Conservation (phyloP, 2,888 invertebrate species). For the Spilosoma lubricipeda region DNA sequence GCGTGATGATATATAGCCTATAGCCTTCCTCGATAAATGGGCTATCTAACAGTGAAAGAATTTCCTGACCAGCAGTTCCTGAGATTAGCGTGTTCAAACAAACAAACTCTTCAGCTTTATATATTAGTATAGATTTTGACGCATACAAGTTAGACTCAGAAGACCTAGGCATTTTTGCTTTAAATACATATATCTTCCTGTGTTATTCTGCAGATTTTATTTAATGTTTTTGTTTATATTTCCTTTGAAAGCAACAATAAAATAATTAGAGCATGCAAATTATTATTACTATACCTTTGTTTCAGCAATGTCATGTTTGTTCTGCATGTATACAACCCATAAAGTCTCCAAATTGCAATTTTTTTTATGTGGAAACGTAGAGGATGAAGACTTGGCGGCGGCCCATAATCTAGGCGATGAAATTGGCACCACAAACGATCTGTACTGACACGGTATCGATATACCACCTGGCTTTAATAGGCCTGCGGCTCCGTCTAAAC, state of each 20-base stretch:
- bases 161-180: no score
- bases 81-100: no score
- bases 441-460: slow-evolving; percentile 95
- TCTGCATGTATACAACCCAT: slow-evolving; percentile 97
- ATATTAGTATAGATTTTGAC: no score
- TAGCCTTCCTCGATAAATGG: no score
- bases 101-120: no score
- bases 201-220: not conserved
- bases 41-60: no score
- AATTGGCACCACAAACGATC: slow-evolving; percentile 96
- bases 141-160: no score
- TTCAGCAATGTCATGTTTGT: slow-evolving; percentile 91
- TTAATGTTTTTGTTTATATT: not conserved
- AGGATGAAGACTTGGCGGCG: slow-evolving; percentile 86
- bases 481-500: slow-evolving; percentile 96
- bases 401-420: slow-evolving; percentile 95
- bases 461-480: slow-evolving; percentile 95
- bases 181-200: not conserved
- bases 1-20: no score
- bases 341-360: slow-evolving; percentile 90
- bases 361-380: slow-evolving; percentile 58
- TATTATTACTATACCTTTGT: slow-evolving; percentile 83
- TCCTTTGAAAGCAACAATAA: not conserved
- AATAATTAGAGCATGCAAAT: not conserved
- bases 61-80: no score